phyloP scores from a whole-genome alignment of 2,888 invertebrate genomes.

The Oscheius onirici region DNA sequence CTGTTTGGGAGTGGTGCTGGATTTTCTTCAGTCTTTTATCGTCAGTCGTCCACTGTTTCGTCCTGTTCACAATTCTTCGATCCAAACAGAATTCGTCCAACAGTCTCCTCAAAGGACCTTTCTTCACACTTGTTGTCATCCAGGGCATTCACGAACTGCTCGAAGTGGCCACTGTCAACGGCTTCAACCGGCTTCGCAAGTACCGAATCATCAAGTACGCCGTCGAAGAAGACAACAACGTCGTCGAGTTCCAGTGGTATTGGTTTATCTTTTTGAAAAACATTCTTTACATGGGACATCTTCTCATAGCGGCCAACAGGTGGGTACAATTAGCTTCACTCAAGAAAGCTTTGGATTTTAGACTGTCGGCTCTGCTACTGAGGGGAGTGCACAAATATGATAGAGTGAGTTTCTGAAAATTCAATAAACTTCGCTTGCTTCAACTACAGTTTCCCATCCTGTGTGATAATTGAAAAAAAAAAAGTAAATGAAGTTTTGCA shows the following conservation, averaged over 20 bases:
- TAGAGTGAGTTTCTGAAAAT: not conserved
- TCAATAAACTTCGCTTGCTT: not conserved
- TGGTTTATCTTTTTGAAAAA: conserved; percentile 19
- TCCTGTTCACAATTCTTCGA: not conserved
- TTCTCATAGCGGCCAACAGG: conserved; percentile 1
- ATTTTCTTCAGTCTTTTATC: not conserved
- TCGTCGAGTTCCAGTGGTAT: conserved; percentile 5
- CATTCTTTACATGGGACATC: conserved; percentile 14
- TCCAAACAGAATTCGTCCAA: not conserved
- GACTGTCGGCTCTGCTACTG: conserved; percentile 3
- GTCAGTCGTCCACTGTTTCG: not conserved
- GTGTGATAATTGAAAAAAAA: no score
- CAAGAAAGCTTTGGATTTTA: no score
- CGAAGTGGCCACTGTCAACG: not conserved
- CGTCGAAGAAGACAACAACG: not conserved
- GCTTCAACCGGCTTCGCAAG: conserved; percentile 11
- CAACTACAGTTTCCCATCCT: not conserved
- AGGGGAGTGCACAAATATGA: not conserved
- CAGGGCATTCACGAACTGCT: conserved; percentile 18
- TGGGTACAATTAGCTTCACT: no score
- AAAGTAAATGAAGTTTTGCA: no score
- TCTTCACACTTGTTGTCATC: conserved; percentile 8
- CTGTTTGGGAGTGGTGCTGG: conserved; percentile 11
- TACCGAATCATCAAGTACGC: conserved; percentile 9
- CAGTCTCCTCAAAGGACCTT: conserved; percentile 7